phyloP scores from a whole-genome alignment of 2,113 vertebrate species.

The Protomyctophum bolini region DNA sequence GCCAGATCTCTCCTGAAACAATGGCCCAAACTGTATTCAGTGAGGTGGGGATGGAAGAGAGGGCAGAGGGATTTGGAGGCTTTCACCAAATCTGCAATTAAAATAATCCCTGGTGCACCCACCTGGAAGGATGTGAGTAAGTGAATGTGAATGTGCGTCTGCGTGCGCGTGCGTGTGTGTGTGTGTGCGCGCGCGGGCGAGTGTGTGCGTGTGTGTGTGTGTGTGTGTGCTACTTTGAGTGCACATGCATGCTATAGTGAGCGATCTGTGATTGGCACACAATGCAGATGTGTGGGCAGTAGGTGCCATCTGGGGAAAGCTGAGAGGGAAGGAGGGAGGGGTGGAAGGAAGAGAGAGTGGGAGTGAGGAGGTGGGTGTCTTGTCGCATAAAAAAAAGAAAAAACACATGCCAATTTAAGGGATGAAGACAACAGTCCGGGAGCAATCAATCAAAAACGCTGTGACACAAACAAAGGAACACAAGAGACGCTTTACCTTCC shows the following conservation, averaged over 20 bases:
- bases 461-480: constrained; percentile 83
- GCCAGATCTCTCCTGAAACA: constrained; percentile 41
- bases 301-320: constrained; percentile 85
- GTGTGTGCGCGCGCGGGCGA: background rate
- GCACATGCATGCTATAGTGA: background rate
- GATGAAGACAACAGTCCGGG: constrained; percentile 84
- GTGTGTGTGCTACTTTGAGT: constrained; percentile 18
- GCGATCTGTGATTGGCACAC: constrained; percentile 76
- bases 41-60: constrained; percentile 17
- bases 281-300: constrained; percentile 92
- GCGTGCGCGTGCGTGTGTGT: constrained; percentile 15
- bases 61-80: constrained; percentile 49
- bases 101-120: constrained; percentile 61
- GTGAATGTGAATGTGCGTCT: constrained; percentile 17
- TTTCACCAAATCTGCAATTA: constrained; percentile 75
- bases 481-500: constrained; percentile 74
- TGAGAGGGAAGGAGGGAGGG: constrained; percentile 63
- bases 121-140: constrained; percentile 42
- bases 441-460: constrained; percentile 88
- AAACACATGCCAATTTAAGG: constrained; percentile 83
- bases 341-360: constrained; percentile 76
- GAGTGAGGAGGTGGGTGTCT: background rate
- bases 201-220: constrained; percentile 6
- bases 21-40: constrained; percentile 43
- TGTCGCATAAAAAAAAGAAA: constrained; percentile 42